Evolutionary conservation across 2,113 vertebrate genomes (phyloP).

Genomic region (Regulus satrapa): DNA sequence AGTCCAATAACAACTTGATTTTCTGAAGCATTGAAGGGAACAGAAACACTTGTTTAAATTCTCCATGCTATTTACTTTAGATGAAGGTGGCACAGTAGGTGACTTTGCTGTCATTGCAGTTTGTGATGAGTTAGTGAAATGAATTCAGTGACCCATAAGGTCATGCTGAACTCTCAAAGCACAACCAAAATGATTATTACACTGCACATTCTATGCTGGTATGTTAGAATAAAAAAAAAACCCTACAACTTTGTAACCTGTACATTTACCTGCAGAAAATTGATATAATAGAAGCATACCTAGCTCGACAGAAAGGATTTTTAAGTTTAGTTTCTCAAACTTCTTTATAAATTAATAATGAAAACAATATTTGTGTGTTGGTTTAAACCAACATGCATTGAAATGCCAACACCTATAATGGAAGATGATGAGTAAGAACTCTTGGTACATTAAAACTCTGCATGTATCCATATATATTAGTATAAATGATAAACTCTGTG

Average conservation of each 20-base stretch:
- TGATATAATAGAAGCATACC: background rate
- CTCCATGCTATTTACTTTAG: background rate
- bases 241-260: background rate
- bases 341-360: background rate
- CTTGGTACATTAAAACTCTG: background rate
- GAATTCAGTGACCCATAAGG: slow-evolving; percentile 35
- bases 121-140: slow-evolving; percentile 58
- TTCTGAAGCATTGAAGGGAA: background rate
- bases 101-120: slow-evolving; percentile 50
- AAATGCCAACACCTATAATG: background rate
- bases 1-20: background rate
- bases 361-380: background rate
- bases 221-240: background rate
- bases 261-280: background rate
- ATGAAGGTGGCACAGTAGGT: slow-evolving; percentile 35
- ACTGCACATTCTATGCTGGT: background rate
- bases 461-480: no score
- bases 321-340: background rate
- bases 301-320: background rate
- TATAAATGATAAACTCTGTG: background rate
- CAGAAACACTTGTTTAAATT: slow-evolving; percentile 29
- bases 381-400: background rate
- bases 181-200: slow-evolving; percentile 11
- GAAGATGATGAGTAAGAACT: background rate
- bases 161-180: slow-evolving; percentile 33